Conservation (phyloP, 2,888 invertebrate genomes). For the Teleiodes luculella region DNA sequence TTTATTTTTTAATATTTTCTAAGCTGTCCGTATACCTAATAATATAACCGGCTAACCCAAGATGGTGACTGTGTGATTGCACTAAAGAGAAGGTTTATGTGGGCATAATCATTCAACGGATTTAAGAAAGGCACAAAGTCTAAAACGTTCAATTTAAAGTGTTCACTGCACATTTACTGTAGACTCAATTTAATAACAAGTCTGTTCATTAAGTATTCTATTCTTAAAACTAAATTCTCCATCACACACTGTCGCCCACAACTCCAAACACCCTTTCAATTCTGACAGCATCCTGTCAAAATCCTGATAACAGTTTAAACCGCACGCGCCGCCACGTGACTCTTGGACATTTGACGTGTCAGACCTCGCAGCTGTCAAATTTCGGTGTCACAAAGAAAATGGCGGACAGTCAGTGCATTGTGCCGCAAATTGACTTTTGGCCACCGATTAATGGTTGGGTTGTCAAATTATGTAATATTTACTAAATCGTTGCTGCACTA, state of each 20-base stretch:
- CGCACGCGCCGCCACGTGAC: slow-evolving; percentile 68
- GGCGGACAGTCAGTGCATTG: slow-evolving; percentile 51
- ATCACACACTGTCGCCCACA: slow-evolving; percentile 37
- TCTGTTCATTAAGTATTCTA: slow-evolving; percentile 5
- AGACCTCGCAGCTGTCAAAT: slow-evolving; percentile 49
- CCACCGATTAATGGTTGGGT: slow-evolving; percentile 20
- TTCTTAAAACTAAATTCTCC: slow-evolving; percentile 33
- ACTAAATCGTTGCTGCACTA: too few species aligned
- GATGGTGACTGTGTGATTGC: too few species aligned
- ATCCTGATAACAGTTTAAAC: slow-evolving; percentile 60
- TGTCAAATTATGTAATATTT: background rate
- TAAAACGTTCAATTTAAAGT: too few species aligned
- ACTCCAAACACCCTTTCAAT: slow-evolving; percentile 39
- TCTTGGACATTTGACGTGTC: slow-evolving; percentile 45
- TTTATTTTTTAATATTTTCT: too few species aligned
- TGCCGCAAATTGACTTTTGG: slow-evolving; percentile 52
- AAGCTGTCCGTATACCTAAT: too few species aligned
- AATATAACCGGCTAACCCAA: too few species aligned
- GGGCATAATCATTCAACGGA: too few species aligned
- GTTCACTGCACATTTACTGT: too few species aligned
- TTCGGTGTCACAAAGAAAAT: slow-evolving; percentile 37
- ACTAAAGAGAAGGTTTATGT: too few species aligned
- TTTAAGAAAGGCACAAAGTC: too few species aligned
- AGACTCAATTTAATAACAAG: too few species aligned
- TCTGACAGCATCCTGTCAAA: slow-evolving; percentile 62